These are phyloP conservation scores for Steinernema hermaphroditum DNA, from an alignment of 2,888 invertebrate species.

Conservation along the genomic window DNA sequence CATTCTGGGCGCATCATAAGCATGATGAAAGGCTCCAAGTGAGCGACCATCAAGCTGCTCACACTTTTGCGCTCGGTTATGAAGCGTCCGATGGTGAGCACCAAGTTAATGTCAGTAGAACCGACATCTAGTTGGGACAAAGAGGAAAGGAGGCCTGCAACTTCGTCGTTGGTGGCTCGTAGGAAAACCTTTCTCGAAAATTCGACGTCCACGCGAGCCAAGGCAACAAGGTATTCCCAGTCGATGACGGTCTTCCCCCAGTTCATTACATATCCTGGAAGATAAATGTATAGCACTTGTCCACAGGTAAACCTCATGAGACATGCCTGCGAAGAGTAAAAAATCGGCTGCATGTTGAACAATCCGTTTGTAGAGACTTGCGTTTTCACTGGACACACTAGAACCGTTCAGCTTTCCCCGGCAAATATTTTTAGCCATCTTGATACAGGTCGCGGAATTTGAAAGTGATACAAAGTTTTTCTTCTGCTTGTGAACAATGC, in stretches of 20 bases:
- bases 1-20: not conserved
- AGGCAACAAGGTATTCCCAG: no score
- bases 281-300: not conserved
- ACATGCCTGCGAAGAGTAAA: conserved; percentile 4
- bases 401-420: conserved; percentile 10
- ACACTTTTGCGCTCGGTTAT: conserved; percentile 2
- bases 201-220: no score
- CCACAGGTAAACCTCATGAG: not conserved
- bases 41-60: not conserved
- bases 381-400: no score
- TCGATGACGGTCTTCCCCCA: not conserved
- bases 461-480: not conserved
- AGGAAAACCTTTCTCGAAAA: no score
- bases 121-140: not conserved
- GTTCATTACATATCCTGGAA: conserved; percentile 6
- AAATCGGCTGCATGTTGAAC: conserved; percentile 1
- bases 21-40: not conserved
- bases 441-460: not conserved
- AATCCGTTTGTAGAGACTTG: conserved; percentile 1
- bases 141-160: no score
- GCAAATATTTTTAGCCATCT: conserved; percentile 1
- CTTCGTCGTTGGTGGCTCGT: no score
- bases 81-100: conserved; percentile 1
- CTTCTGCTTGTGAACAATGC: conserved; percentile 1
- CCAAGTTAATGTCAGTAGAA: not conserved